Conservation (phyloP, 2,113 vertebrate species). For the Oryzias celebensis region DNA sequence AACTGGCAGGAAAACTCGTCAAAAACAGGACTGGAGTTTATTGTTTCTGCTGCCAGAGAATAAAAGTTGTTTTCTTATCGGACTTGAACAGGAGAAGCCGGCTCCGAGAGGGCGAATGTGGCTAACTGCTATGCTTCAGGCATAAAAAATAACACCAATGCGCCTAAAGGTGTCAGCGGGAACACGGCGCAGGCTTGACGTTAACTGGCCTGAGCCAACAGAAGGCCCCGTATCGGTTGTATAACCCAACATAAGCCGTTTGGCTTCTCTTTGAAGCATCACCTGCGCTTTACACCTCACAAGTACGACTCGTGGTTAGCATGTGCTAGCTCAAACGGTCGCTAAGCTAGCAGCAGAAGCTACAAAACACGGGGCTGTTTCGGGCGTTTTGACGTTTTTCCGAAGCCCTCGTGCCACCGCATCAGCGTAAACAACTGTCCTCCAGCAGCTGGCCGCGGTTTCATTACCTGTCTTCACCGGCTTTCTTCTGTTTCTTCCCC, state of each 20-base stretch:
- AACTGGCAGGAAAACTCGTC: no score
- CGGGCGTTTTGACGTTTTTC: background rate
- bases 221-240: background rate
- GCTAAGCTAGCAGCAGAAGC: conserved; percentile 39
- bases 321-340: conserved; percentile 33
- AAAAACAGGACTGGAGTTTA: no score
- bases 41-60: background rate
- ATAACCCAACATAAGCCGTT: conserved; percentile 2
- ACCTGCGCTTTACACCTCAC: conserved; percentile 18
- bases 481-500: conserved; percentile 81
- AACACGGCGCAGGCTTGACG: no score
- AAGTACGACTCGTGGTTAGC: conserved; percentile 67
- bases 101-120: conserved; percentile 4
- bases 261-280: conserved; percentile 3
- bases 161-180: background rate
- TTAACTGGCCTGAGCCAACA: background rate
- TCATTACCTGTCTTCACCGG: conserved; percentile 76
- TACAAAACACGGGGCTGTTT: background rate
- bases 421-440: background rate
- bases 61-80: background rate
- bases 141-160: no score
- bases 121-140: background rate
- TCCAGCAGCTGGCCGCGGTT: rapidly evolving
- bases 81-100: background rate
- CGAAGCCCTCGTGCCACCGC: rapidly evolving